Base-by-base conservation (phyloP, 30 jellyfish, hydroid and myxozoan genomes). In the Hydractinia symbiolongicarpus region DNA sequence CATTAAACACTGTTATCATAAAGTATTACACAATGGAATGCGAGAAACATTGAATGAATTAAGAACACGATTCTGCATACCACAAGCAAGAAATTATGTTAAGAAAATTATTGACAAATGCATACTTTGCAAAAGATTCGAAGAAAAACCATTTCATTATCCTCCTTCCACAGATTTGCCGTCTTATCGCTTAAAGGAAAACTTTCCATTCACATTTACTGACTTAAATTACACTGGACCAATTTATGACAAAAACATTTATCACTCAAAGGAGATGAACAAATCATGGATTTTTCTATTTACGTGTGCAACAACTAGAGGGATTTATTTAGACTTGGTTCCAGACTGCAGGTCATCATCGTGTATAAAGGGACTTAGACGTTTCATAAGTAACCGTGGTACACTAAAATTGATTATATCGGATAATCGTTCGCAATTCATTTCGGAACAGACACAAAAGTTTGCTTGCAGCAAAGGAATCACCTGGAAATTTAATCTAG, bases 331-430 rank as follows among this genome's bases (percentile, higher is more conserved):
- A 40, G 78, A 67, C 9, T 21, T 67, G 13, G 78, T 67, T 16
- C 78, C 78, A 9, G 10, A 11, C 55, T 67, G 78, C 19, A 67
- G 50, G 19, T 10, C 78, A 19, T 14, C 78, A 67, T 10, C 78
- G 55, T 67, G 78, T 19, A 67, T 9, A 67, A 11, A 40, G 19
- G 78, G 50, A 11, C 78, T 67, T 11, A 9, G 50, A 67, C 78
- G 78, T 67, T 67, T 67, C 19, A 9, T 67, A 9, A 67, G 78
- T 67, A 67, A 19, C 9, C 78, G 78, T 67, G 40, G 78, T 9
- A 9, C 78, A 10, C 50, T 21, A 13, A 67, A 67, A 67, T n/a
- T n/a, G n/a, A n/a, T n/a, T n/a, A 11, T 58, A 10, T 10, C 69
- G 11, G 69, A 58, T 58, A 58, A 58, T 58, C 14, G 69, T 58